These are phyloP conservation scores for Peromyscus polionotus DNA, from an alignment of 2,113 vertebrate species.

Conservation along the genomic window DNA sequence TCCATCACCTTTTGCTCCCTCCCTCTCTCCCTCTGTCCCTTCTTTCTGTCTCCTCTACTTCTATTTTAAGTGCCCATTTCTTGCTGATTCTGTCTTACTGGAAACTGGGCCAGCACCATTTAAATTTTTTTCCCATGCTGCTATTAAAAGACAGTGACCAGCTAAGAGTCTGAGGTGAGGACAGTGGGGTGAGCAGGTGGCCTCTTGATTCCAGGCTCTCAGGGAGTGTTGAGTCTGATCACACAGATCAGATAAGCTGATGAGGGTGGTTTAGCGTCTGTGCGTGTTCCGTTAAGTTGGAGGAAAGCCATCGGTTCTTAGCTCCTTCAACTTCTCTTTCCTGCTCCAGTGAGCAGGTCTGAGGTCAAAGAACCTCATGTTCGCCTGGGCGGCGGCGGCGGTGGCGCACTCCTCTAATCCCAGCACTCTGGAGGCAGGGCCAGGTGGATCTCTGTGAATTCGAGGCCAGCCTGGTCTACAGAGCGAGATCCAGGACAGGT, in stretches of 20 bases:
- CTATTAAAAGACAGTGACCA: constrained; percentile 89
- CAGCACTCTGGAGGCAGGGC: no score
- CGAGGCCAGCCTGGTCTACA: no score
- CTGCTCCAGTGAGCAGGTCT: not conserved
- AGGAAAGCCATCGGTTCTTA: not conserved
- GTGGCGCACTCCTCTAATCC: no score
- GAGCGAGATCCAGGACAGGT: no score
- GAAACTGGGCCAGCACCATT: constrained; percentile 74
- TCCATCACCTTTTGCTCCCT: not conserved
- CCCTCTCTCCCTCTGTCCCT: not conserved
- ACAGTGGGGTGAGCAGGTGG: not conserved
- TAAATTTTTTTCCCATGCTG: constrained; percentile 79
- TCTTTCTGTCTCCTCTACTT: constrained; percentile 29
- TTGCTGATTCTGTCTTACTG: constrained; percentile 70
- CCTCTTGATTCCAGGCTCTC: constrained; percentile 76
- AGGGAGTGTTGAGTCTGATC: not conserved
- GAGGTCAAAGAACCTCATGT: not conserved
- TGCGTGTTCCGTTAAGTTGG: not conserved
- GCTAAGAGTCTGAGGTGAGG: constrained; percentile 81
- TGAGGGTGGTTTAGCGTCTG: constrained; percentile 19
- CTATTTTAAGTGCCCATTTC: constrained; percentile 83
- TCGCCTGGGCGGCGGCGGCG: no score
- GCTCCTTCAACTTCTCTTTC: not conserved
- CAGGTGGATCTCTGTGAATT: no score
- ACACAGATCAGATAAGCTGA: not conserved